A percentile compares a stretch with the other conserved stretches of the same genome.
Evolutionary conservation across 2,113 vertebrate species (phyloP).

Genomic region (Nothocercus nigrocapillus): DNA sequence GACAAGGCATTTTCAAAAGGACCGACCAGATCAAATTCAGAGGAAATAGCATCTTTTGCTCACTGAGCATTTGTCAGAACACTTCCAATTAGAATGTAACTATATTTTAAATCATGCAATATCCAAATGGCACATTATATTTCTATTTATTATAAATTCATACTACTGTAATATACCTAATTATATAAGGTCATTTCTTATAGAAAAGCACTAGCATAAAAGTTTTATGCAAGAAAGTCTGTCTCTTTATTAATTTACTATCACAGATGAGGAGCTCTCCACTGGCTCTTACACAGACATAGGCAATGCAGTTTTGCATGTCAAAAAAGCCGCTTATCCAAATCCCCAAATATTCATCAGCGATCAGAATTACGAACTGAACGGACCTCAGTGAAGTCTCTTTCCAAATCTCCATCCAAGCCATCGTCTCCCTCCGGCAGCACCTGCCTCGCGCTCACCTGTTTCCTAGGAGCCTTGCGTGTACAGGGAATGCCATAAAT

Average conservation of each 20-base stretch:
- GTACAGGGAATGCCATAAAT: not conserved
- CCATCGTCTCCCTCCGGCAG: not conserved
- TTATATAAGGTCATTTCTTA: conserved; percentile 67
- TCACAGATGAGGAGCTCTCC: conserved; percentile 39
- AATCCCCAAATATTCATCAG: not conserved
- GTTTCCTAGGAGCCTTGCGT: not conserved
- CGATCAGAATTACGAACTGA: rapidly evolving
- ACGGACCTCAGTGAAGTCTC: not conserved
- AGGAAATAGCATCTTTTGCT: conserved; percentile 25
- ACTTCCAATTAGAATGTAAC: not conserved
- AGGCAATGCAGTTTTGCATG: not conserved
- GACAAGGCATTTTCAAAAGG: not conserved
- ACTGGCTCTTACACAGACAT: not conserved
- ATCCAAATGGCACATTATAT: conserved; percentile 17
- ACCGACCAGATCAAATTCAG: conserved; percentile 34
- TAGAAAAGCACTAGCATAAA: conserved; percentile 63
- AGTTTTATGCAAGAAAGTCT: conserved; percentile 66
- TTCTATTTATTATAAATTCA: conserved; percentile 49
- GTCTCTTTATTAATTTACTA: conserved; percentile 72
- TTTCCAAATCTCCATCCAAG: rapidly evolving
- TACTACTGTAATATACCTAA: conserved; percentile 20
- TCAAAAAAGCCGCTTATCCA: not conserved
- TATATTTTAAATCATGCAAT: conserved; percentile 39
- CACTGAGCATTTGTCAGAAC: conserved; percentile 23
- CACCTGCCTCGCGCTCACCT: not conserved